Evolutionary conservation across 2,888 invertebrate genomes (phyloP).

Genomic region (Masnerella sp.): DNA sequence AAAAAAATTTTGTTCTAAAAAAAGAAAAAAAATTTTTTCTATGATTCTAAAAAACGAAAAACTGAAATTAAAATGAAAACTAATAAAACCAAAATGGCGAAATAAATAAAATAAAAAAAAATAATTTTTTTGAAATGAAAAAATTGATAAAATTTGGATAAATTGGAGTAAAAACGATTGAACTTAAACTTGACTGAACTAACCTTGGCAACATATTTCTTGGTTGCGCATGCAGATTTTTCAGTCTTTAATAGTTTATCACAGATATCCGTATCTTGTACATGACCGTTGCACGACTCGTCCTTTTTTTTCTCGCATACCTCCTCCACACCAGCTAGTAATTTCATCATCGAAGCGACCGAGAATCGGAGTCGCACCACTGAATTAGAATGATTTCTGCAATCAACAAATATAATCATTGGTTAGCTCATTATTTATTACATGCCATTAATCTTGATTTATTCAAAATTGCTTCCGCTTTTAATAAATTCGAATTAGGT

Average conservation of each 20-base stretch:
- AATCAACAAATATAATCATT: conserved; percentile 12
- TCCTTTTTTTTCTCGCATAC: conserved; percentile 63
- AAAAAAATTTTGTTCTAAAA: too few relatives aligned
- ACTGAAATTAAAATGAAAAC: too few relatives aligned
- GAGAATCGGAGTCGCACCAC: conserved; percentile 29
- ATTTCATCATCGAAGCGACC: conserved; percentile 74
- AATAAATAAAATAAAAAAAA: too few relatives aligned
- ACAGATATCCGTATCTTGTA: conserved; percentile 64
- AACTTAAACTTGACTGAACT: conserved; percentile 11
- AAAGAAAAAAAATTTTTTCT: too few relatives aligned
- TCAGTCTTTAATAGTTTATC: conserved; percentile 64
- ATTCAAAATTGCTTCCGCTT: too few relatives aligned
- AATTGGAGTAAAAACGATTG: too few relatives aligned
- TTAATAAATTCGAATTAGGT: too few relatives aligned
- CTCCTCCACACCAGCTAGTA: conserved; percentile 74
- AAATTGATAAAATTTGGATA: too few relatives aligned
- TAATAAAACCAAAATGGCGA: too few relatives aligned
- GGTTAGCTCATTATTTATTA: neutral
- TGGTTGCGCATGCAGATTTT: conserved; percentile 58
- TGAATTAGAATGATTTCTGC: conserved; percentile 4
- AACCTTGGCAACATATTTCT: conserved; percentile 68
- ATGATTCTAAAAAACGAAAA: too few relatives aligned
- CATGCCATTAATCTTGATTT: too few relatives aligned
- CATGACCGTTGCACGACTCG: conserved; percentile 64
- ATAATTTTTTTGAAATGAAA: too few relatives aligned